Evolutionary conservation across 2,113 vertebrate genomes (phyloP), one percentile per base, ranked within the genome.

Genomic region (Saguinus imperator): DNA sequence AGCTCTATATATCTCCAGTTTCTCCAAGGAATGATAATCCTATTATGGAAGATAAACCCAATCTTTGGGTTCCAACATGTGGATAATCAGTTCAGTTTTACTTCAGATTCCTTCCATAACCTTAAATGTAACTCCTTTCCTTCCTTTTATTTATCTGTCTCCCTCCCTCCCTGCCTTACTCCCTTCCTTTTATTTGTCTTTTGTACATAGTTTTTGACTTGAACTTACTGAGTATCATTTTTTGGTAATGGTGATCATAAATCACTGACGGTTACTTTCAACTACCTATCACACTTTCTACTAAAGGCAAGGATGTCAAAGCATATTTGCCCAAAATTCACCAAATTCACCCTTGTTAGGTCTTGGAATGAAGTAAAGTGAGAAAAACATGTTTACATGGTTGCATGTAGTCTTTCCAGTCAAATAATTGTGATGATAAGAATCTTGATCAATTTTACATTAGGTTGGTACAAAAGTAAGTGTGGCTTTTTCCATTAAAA

Each of bases 241-340:
- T 90, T 94, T 86, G 29, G 57, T 95, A 87, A 96, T 92, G 18
- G 5, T 94, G 82, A 92, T 90, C 81, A 94, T 96, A 97, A 96
- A 84, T 95, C 94, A 95, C 29, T 50, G 45, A 94, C 37, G 95
- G 52, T 96, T 66, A 93, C 83, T 32, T 89, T 95, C 95, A 94
- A 57, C 29, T 96, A 40, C 25, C 17, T 35, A 77, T 70, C 64
- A 85, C 16, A 87, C 4, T 92, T 75, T 94, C 70, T 97, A 68
- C n/a, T 68, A 95, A 93, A 87, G 68, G 13, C 61, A 82, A 93
- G 23, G 27, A 27, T 50, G 66, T 89, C 90, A 82, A 94, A 84
- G 25, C 27, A 40, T 57, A 92, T 83, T 94, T 50, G 3, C 7
- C 23, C 52, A 43, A n/a, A n/a, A n/a, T n/a, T n/a, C n/a, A 32